Percentiles rank a stretch among this genome's conserved stretches.
phyloP scores from a whole-genome alignment of 2,113 vertebrate species.

The Platycercus adscitus region DNA sequence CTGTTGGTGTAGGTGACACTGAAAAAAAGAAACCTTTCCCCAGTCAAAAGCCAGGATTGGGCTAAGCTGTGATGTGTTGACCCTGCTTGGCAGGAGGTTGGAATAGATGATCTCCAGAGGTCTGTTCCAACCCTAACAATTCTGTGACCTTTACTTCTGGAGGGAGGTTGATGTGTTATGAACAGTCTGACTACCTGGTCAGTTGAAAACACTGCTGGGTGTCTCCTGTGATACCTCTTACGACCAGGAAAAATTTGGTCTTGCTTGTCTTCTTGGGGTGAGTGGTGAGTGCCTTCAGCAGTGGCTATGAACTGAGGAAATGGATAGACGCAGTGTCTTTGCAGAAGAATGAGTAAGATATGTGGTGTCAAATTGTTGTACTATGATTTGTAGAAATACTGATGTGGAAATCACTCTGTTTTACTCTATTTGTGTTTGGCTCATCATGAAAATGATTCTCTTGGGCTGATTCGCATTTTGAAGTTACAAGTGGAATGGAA shows the following conservation, averaged over 20 bases:
- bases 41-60: background rate
- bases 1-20: background rate
- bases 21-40: background rate
- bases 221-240: background rate
- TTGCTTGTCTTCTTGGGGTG: background rate
- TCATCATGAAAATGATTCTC: background rate
- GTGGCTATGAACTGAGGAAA: background rate
- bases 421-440: background rate
- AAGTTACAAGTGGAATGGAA: background rate
- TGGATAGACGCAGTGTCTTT: background rate
- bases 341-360: background rate
- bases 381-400: background rate
- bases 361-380: accelerated
- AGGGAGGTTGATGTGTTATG: background rate
- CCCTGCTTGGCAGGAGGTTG: background rate
- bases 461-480: background rate
- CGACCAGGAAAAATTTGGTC: background rate
- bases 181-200: background rate
- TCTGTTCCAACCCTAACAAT: background rate
- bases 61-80: background rate
- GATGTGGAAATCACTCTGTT: background rate
- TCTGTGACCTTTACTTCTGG: background rate
- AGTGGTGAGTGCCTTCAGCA: accelerated
- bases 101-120: background rate
- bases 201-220: background rate